Evolutionary conservation across 2,888 invertebrate genomes (phyloP).

Genomic region (Zaprionus bogoriensis): DNA sequence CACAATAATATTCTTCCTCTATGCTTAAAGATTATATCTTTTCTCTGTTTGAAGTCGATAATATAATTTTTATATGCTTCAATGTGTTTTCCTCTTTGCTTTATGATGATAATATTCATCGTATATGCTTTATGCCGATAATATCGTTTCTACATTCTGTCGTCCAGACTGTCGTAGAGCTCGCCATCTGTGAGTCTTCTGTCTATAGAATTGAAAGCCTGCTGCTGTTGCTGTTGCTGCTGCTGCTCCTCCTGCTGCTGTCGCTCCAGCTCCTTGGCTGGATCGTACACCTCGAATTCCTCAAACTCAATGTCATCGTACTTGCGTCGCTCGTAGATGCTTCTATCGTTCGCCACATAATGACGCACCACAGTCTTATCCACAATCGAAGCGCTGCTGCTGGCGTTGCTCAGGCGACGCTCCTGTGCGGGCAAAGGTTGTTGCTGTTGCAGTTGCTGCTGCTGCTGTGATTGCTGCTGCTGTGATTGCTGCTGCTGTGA

Average conservation of each 20-base stretch:
- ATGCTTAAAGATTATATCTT: too few relatives aligned
- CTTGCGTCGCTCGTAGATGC: constrained; percentile 86
- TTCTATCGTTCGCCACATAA: constrained; percentile 86
- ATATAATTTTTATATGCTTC: too few relatives aligned
- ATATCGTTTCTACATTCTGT: constrained; percentile 71
- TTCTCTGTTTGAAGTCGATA: too few relatives aligned
- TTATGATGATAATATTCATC: too few relatives aligned
- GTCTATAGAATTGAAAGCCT: constrained; percentile 10
- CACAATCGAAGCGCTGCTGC: constrained; percentile 67
- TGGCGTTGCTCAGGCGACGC: constrained; percentile 70
- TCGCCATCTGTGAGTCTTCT: constrained; percentile 42
- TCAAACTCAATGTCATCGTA: constrained; percentile 94
- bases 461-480: not conserved
- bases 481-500: not conserved
- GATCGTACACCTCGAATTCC: constrained; percentile 88
- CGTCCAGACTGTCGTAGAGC: constrained; percentile 80
- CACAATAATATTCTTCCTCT: too few relatives aligned
- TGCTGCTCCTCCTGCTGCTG: constrained; percentile 34
- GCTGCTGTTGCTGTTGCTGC: constrained; percentile 3
- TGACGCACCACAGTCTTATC: constrained; percentile 85
- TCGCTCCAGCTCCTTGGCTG: constrained; percentile 74
- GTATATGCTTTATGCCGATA: too few relatives aligned
- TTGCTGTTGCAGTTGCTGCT: too few relatives aligned
- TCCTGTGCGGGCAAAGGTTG: too few relatives aligned
- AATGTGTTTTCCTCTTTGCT: too few relatives aligned